Evolutionary conservation across 2,113 vertebrate species (phyloP).

Genomic region (Mirza zaza): DNA sequence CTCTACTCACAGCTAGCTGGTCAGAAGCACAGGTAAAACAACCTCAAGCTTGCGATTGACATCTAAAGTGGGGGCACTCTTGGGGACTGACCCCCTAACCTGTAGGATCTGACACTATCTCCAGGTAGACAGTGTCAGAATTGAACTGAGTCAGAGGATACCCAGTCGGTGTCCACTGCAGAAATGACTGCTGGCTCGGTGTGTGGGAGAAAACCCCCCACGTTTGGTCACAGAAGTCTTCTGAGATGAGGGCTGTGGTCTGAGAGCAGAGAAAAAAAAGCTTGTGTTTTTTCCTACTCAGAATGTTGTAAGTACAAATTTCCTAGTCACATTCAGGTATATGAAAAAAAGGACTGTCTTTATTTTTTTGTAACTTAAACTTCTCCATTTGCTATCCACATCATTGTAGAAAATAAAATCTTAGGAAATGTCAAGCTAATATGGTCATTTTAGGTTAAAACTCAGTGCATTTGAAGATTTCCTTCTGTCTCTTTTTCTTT

Average conservation of each 20-base stretch:
- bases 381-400: neutral
- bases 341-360: neutral
- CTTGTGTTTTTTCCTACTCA: neutral
- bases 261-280: neutral
- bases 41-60: neutral
- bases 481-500: neutral
- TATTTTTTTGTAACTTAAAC: neutral
- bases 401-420: constrained; percentile 10
- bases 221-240: neutral
- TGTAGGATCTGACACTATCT: neutral
- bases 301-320: neutral
- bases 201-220: neutral
- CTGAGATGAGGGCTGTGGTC: neutral
- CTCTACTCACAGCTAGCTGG: neutral
- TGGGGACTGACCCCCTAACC: neutral
- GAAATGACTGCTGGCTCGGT: neutral
- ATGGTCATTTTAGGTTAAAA: neutral
- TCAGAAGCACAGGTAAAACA: neutral
- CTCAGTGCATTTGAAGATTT: neutral
- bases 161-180: neutral
- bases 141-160: neutral
- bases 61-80: neutral
- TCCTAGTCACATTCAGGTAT: neutral
- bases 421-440: neutral
- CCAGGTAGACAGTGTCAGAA: neutral